phyloP scores from a whole-genome alignment of 2,113 vertebrate species.

The Romanogobio albipinnatus region DNA sequence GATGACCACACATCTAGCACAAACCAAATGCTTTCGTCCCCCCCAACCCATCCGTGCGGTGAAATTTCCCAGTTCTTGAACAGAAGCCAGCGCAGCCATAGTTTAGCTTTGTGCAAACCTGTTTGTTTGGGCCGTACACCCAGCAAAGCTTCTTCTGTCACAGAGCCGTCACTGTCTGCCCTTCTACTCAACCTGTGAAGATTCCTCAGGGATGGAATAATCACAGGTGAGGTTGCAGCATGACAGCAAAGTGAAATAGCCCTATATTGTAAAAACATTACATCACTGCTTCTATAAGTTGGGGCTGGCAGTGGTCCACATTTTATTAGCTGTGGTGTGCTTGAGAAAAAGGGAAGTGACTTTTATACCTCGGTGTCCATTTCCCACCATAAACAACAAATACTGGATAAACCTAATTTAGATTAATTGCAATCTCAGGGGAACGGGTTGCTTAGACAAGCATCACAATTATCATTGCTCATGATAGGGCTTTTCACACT shows the following conservation, averaged over 20 bases:
- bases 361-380: conserved; percentile 44
- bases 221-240: conserved; percentile 74
- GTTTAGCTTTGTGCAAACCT: conserved; percentile 45
- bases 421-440: no score
- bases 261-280: conserved; percentile 79
- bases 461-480: no score
- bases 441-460: no score
- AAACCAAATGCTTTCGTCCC: conserved; percentile 48
- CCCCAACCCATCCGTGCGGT: conserved; percentile 36
- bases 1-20: conserved; percentile 54
- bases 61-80: conserved; percentile 52
- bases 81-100: conserved; percentile 39
- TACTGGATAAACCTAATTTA: no score
- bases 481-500: no score
- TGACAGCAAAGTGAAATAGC: conserved; percentile 76
- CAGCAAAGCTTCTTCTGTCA: conserved; percentile 57
- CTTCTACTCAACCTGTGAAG: conserved; percentile 57
- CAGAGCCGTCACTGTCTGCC: conserved; percentile 67
- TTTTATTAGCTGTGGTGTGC: conserved; percentile 59
- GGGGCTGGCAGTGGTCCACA: conserved; percentile 71
- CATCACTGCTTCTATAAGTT: conserved; percentile 72
- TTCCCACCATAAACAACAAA: conserved; percentile 6
- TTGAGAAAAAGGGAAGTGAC: conserved; percentile 51
- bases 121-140: conserved; percentile 45
- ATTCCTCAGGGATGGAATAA: conserved; percentile 75